phyloP scores from a whole-genome alignment of 1,140 invertebrate species.

The Bacillus rossius region DNA sequence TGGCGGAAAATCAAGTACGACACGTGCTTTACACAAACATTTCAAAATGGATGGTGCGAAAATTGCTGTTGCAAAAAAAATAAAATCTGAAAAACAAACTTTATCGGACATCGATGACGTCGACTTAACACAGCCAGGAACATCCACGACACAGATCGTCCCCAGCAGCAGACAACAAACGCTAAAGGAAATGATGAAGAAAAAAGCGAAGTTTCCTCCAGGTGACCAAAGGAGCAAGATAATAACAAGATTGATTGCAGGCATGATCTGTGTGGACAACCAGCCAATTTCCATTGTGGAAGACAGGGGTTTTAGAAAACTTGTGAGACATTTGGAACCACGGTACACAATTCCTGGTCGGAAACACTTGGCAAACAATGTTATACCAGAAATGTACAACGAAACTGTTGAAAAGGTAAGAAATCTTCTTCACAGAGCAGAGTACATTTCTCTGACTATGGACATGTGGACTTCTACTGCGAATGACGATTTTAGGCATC shows the following conservation, averaged over 20 bases:
- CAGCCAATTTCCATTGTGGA: conserved; percentile 1
- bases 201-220: neutral
- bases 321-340: neutral
- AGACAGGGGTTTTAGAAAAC: neutral
- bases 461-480: too few relatives aligned
- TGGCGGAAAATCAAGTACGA: too few relatives aligned
- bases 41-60: too few relatives aligned
- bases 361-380: neutral
- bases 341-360: neutral
- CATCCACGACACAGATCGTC: too few relatives aligned
- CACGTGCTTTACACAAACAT: too few relatives aligned
- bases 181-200: neutral
- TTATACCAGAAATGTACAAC: neutral
- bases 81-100: too few relatives aligned
- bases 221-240: neutral
- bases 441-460: too few relatives aligned
- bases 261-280: neutral
- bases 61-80: too few relatives aligned
- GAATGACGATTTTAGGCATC: too few relatives aligned
- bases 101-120: too few relatives aligned
- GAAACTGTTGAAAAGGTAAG: neutral
- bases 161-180: too few relatives aligned
- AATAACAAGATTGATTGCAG: conserved; percentile 1
- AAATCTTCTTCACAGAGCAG: neutral
- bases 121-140: too few relatives aligned